A percentile compares a stretch with the other conserved stretches of the same genome.
Evolutionary conservation across 2,797 vertebrate genomes (phyloP).

Genomic region (Mus caroli): DNA sequence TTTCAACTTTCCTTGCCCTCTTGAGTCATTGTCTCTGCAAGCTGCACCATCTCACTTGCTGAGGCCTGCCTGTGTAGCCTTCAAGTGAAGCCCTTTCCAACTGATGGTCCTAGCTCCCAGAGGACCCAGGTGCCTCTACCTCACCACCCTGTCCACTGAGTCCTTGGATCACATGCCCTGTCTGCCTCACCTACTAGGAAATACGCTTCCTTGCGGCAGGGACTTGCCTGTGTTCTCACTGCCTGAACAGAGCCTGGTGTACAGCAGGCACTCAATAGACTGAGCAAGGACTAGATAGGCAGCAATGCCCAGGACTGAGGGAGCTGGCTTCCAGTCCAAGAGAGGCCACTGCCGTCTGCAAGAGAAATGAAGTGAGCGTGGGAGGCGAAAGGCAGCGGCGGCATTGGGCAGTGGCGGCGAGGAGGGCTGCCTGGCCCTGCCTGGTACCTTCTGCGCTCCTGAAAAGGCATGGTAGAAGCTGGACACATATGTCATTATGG

Average conservation of each 20-base stretch:
- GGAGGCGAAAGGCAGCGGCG: constrained; percentile 77
- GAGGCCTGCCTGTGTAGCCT: neutral
- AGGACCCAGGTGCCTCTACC: neutral
- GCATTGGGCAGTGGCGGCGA: constrained; percentile 75
- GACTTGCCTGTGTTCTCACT: neutral
- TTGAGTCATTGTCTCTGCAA: neutral
- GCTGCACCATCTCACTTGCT: neutral
- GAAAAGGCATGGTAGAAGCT: constrained; percentile 99
- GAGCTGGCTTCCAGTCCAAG: constrained; percentile 71
- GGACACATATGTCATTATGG: constrained; percentile 99
- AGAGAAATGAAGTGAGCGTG: constrained; percentile 84
- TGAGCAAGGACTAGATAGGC: neutral
- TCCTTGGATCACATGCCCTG: neutral
- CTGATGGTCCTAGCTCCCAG: neutral
- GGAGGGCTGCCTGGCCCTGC: constrained; percentile 72
- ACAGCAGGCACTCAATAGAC: rapidly evolving
- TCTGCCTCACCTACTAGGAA: neutral
- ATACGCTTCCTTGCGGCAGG: neutral
- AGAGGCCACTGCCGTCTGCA: constrained; percentile 83
- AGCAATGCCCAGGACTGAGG: constrained; percentile 13
- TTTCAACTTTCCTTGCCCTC: neutral
- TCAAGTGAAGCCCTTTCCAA: neutral
- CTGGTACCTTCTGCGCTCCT: constrained; percentile 91
- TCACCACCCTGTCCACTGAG: neutral
- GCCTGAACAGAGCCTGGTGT: neutral